Conservation (phyloP, 1,140 invertebrate genomes). For the Meloidogyne floridensis region DNA sequence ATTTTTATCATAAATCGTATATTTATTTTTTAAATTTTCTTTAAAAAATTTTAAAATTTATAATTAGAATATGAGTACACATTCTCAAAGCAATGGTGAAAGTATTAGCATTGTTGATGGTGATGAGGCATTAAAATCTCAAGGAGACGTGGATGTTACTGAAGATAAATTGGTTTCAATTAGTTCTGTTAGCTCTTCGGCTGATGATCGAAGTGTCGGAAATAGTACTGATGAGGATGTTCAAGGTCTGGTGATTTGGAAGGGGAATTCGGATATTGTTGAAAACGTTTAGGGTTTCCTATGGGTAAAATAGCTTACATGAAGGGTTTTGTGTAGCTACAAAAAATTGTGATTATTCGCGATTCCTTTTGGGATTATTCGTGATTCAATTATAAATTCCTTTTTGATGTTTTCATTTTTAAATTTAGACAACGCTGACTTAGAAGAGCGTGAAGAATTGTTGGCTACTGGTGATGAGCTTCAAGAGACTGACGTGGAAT, state of each 20-base stretch:
- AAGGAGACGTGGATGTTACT: background rate
- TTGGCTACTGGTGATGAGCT: slow-evolving; percentile 2
- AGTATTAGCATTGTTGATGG: slow-evolving; percentile 11
- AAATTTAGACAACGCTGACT: background rate
- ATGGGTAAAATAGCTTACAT: too few relatives aligned
- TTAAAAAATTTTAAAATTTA: background rate
- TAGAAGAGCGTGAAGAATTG: background rate
- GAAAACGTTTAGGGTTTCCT: too few relatives aligned
- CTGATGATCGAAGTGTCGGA: background rate
- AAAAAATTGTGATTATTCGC: too few relatives aligned
- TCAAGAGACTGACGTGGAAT: background rate
- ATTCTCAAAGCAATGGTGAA: slow-evolving; percentile 21
- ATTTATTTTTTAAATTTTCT: background rate
- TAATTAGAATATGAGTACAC: background rate
- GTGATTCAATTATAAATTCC: too few relatives aligned
- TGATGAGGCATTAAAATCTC: background rate
- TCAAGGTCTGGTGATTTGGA: background rate
- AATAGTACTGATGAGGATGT: slow-evolving; percentile 4
- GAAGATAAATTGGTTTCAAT: slow-evolving; percentile 16
- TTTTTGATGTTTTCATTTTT: too few relatives aligned
- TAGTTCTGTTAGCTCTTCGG: slow-evolving; percentile 27
- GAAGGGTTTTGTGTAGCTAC: too few relatives aligned
- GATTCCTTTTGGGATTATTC: too few relatives aligned
- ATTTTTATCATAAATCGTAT: background rate
- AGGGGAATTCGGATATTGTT: too few relatives aligned